Conservation (phyloP, 2,888 invertebrate species). For the Strigamia crassipes region DNA sequence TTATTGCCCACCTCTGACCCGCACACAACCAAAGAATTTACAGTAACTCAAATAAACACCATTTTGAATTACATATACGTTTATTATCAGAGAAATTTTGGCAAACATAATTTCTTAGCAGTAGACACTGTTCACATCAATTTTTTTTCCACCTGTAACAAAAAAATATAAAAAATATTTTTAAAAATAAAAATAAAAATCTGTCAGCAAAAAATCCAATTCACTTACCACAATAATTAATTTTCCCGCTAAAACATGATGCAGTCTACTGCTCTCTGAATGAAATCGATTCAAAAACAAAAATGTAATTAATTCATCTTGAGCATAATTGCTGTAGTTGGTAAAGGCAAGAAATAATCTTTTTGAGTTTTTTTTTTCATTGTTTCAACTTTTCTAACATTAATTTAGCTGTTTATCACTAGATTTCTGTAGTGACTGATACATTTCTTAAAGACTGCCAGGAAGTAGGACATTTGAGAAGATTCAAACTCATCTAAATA, state of each 20-base stretch:
- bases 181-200: too few species aligned
- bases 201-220: too few species aligned
- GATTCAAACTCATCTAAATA: constrained; percentile 1
- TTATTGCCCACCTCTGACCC: too few species aligned
- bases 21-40: too few species aligned
- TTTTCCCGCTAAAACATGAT: not conserved
- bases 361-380: not conserved
- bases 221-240: not conserved
- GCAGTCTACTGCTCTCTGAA: not conserved
- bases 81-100: not conserved
- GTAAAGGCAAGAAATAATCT: not conserved
- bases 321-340: not conserved
- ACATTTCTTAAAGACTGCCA: constrained; percentile 43
- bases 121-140: not conserved
- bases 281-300: not conserved
- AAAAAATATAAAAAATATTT: too few species aligned
- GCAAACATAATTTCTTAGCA: constrained; percentile 10
- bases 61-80: not conserved
- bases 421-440: not conserved
- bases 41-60: too few species aligned
- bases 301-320: not conserved
- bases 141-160: not conserved
- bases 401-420: not conserved
- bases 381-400: not conserved
- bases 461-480: constrained; percentile 45